Percentiles rank a stretch among this genome's conserved stretches.
phyloP scores from a whole-genome alignment of 2,113 vertebrate genomes.

The human (Homo sapiens) region DNA sequence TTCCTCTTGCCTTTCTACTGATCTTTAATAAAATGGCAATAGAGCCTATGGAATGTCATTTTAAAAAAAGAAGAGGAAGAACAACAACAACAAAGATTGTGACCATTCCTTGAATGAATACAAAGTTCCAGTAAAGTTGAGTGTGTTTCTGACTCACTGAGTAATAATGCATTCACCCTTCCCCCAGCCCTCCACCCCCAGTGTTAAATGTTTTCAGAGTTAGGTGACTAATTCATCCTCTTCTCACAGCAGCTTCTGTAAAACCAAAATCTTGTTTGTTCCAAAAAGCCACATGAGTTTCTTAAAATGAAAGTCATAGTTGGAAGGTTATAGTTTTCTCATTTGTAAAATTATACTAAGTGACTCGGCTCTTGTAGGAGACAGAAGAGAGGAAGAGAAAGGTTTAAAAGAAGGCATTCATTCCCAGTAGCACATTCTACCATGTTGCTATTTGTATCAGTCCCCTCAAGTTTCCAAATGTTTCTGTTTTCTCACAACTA shows the following conservation, averaged over 20 bases:
- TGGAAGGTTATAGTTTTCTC: background rate
- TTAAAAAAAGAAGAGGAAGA: background rate
- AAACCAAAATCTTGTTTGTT: background rate
- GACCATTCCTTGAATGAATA: background rate
- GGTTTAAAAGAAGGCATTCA: background rate
- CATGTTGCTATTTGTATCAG: background rate
- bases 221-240: constrained; percentile 46
- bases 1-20: background rate
- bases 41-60: background rate
- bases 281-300: background rate
- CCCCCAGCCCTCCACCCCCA: background rate
- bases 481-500: background rate
- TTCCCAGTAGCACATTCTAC: background rate
- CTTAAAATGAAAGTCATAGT: background rate
- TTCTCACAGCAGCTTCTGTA: background rate
- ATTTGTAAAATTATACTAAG: background rate
- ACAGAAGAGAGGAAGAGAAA: background rate
- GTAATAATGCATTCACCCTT: background rate
- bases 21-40: background rate
- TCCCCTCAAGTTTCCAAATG: background rate
- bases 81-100: background rate
- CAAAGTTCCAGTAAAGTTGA: background rate
- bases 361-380: background rate
- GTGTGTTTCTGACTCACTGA: constrained; percentile 4
- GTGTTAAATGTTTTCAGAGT: background rate